phyloP scores from a whole-genome alignment of 2,113 vertebrate genomes.

The Cyprinodon variegatus region DNA sequence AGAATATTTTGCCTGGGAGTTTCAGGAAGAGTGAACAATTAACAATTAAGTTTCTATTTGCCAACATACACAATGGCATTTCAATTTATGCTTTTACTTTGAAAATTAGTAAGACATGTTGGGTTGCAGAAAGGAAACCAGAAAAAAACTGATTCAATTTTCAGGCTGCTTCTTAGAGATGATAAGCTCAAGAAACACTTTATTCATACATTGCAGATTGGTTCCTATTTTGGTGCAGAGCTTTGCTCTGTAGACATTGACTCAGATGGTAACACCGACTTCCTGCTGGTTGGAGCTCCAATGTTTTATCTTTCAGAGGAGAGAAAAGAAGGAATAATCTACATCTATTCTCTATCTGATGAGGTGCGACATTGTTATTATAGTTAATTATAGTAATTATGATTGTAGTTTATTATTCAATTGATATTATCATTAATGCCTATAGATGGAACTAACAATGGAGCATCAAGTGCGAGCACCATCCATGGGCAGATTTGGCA shows the following conservation, averaged over 20 bases:
- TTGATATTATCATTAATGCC: neutral
- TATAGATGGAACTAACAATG: conserved; percentile 58
- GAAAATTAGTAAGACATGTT: neutral
- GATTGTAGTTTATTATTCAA: neutral
- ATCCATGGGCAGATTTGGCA: conserved; percentile 81
- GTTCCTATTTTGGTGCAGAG: conserved; percentile 87
- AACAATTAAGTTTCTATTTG: neutral
- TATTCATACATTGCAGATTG: conserved; percentile 74
- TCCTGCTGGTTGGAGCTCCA: conserved; percentile 85
- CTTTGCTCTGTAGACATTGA: conserved; percentile 82
- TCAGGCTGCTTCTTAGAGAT: neutral
- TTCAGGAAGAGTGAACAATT: neutral
- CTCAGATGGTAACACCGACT: conserved; percentile 79
- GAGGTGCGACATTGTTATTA: conserved; percentile 65
- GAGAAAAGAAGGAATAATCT: conserved; percentile 79
- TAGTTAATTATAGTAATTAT: no score
- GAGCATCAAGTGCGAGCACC: conserved; percentile 48
- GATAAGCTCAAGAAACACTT: neutral
- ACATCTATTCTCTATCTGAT: conserved; percentile 73
- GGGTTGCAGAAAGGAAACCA: conserved; percentile 10
- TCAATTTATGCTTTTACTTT: no score
- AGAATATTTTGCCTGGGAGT: neutral
- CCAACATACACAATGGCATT: neutral
- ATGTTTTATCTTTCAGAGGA: conserved; percentile 73
- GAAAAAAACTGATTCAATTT: neutral